Percentiles rank a stretch among this genome's conserved stretches.
These are phyloP conservation scores for Enoplosus armatus DNA, from an alignment of 2,797 vertebrate genomes.

Conservation along the genomic window DNA sequence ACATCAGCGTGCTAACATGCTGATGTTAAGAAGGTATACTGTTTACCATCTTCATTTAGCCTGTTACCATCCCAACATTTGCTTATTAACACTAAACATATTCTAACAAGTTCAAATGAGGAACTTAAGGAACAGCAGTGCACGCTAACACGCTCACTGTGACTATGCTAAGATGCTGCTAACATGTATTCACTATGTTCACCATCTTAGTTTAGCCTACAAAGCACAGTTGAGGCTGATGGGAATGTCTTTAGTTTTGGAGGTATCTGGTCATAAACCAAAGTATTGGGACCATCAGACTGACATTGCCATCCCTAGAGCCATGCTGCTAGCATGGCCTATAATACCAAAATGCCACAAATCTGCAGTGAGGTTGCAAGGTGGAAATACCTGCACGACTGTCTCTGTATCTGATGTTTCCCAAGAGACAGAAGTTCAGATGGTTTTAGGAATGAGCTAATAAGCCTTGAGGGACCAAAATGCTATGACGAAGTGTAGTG, in stretches of 20 bases:
- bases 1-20: neutral
- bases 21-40: neutral
- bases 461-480: neutral
- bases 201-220: no score
- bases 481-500: constrained; percentile 2
- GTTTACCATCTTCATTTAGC: neutral
- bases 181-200: no score
- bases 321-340: neutral
- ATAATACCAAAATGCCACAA: constrained; percentile 12
- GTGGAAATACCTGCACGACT: no score
- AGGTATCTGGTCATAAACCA: no score
- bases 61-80: neutral
- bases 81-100: neutral
- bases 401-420: constrained; percentile 3
- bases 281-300: neutral
- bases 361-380: neutral
- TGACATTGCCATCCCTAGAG: neutral
- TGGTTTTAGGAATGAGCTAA: constrained; percentile 1
- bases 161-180: neutral
- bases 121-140: neutral
- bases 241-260: no score
- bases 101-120: no score
- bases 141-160: no score
- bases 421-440: neutral
- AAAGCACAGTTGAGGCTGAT: no score